Conservation (phyloP, 2,888 invertebrate species). For the Chesias legatella region DNA sequence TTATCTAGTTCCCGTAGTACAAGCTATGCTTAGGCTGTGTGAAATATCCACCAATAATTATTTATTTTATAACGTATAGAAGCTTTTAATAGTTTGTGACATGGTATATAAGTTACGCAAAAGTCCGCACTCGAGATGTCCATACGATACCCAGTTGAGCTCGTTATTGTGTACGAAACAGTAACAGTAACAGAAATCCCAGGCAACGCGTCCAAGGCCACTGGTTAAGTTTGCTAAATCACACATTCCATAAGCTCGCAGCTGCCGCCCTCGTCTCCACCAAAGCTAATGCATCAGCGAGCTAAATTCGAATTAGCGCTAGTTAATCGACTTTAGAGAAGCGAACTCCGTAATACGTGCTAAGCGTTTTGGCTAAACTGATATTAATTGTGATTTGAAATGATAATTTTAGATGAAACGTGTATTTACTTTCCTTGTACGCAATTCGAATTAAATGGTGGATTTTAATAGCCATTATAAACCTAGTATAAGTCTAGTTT, state of each 20-base stretch:
- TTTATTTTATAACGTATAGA: too few relatives aligned
- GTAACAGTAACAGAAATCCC: too few relatives aligned
- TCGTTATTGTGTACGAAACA: too few relatives aligned
- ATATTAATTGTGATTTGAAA: constrained; percentile 36
- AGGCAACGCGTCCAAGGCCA: neutral
- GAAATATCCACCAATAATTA: too few relatives aligned
- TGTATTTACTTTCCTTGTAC: constrained; percentile 3
- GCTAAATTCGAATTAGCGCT: constrained; percentile 46
- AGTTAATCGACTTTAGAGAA: constrained; percentile 47
- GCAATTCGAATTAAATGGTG: neutral
- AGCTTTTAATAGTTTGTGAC: too few relatives aligned
- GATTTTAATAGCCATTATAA: too few relatives aligned
- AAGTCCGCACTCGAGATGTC: too few relatives aligned
- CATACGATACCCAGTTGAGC: too few relatives aligned
- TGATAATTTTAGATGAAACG: constrained; percentile 12
- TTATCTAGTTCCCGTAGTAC: too few relatives aligned
- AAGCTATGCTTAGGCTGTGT: too few relatives aligned
- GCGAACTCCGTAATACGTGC: constrained; percentile 36
- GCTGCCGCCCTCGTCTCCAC: constrained; percentile 23
- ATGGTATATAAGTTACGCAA: too few relatives aligned
- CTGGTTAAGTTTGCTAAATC: constrained; percentile 9
- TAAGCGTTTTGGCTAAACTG: constrained; percentile 40
- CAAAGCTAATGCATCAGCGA: constrained; percentile 41
- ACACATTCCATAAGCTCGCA: constrained; percentile 31
- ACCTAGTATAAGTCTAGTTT: too few relatives aligned